Percentiles rank a stretch among this genome's conserved stretches.
These are phyloP conservation scores for Corythornis vintsioides DNA, from an alignment of 2,113 vertebrate genomes.

Conservation along the genomic window DNA sequence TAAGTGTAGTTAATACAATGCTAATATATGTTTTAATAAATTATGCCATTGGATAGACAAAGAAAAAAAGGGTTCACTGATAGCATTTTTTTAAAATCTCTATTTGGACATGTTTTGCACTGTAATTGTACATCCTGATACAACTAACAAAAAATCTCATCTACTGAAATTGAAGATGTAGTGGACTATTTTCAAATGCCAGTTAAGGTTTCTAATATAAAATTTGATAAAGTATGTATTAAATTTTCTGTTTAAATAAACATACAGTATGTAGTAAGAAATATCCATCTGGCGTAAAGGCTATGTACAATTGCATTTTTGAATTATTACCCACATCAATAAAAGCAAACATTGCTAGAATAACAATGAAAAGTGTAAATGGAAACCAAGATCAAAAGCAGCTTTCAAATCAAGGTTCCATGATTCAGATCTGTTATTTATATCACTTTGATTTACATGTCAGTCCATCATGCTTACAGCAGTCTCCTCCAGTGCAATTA, in stretches of 20 bases:
- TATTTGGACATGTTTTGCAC: neutral
- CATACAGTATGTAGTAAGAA: neutral
- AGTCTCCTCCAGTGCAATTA: conserved; percentile 23
- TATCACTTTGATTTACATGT: conserved; percentile 36
- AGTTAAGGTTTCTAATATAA: neutral
- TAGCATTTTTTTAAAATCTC: neutral
- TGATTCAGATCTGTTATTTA: conserved; percentile 24
- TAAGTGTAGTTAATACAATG: neutral
- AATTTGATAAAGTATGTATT: neutral
- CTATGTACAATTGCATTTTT: neutral
- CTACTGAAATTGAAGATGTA: neutral
- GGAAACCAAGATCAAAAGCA: conserved; percentile 1
- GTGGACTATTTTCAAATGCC: neutral
- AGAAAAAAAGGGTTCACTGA: neutral
- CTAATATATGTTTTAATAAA: neutral
- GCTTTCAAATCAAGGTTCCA: conserved; percentile 6
- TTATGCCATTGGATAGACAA: neutral
- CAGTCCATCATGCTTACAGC: neutral
- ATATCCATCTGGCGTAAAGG: neutral
- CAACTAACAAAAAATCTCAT: neutral
- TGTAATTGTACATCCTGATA: neutral
- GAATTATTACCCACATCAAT: neutral
- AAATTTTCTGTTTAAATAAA: neutral
- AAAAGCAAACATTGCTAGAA: conserved; percentile 14
- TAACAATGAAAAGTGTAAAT: conserved; percentile 17